Evolutionary conservation across 2,797 vertebrate species (phyloP).

Genomic region (Gymnothorax reevesii): DNA sequence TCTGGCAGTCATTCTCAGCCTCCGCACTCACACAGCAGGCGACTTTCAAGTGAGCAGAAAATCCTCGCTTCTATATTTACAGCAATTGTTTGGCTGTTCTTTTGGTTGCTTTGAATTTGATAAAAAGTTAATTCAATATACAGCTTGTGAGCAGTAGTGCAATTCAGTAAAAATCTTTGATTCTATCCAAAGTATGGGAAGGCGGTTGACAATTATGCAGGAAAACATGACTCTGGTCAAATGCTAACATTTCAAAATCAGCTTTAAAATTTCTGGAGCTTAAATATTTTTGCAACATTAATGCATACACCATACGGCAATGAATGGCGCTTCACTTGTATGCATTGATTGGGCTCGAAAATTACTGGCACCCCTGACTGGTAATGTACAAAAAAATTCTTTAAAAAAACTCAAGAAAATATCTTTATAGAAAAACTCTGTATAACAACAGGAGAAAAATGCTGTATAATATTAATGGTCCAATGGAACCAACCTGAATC

Average conservation of each 20-base stretch:
- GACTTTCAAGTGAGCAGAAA: conserved; percentile 57
- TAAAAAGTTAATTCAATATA: conserved; percentile 55
- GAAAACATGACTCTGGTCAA: background rate
- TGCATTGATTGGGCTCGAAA: background rate
- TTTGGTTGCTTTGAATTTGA: conserved; percentile 54
- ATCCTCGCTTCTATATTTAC: conserved; percentile 49
- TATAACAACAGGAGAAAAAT: too few species aligned
- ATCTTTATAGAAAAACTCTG: too few species aligned
- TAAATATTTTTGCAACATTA: background rate
- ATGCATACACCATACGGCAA: background rate
- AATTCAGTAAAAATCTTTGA: conserved; percentile 13
- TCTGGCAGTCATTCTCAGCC: background rate
- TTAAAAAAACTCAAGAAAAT: too few species aligned
- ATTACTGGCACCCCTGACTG: too few species aligned
- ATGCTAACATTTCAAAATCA: background rate
- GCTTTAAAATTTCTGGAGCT: too few species aligned
- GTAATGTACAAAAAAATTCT: too few species aligned
- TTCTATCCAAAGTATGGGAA: background rate
- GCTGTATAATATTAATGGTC: too few species aligned
- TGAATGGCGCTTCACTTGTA: background rate
- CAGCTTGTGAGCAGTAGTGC: conserved; percentile 44
- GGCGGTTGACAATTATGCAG: background rate
- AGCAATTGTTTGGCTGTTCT: conserved; percentile 52
- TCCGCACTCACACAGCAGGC: conserved; percentile 54
- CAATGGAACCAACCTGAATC: too few species aligned